Evolutionary conservation across 2,113 vertebrate species (phyloP), one percentile per base, ranked within the genome.

Genomic region (Caretta caretta): DNA sequence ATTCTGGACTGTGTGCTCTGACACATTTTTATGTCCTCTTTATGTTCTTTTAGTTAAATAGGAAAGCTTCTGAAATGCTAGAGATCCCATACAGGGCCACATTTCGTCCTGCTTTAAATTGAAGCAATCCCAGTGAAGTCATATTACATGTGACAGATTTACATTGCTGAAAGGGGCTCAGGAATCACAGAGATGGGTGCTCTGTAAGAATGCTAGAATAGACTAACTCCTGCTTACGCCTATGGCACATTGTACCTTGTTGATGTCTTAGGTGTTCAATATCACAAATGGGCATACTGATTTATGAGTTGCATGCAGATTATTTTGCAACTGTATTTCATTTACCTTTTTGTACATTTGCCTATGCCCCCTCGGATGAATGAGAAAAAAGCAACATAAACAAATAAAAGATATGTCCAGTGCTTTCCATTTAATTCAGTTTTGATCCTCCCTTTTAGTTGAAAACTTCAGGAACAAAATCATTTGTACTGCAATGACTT

Each of bases 201-300:
- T 62, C 27, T 56, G 54, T 22, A 22, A 56, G 11, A 62, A 31
- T 62, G 31, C 59, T 65, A 65, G 31, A 31, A 35, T 35, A 59
- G 25, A 59, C 35, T 35, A 65, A 65, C 12, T 65, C 31, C 31
- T 65, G 13, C 31, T 35, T 65, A 38, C 22, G 11, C 1, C 0
- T 0, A 9, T 48, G 50, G 20, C 7, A 53, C 3, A 0, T 1
- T 49, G 29, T 22, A 5, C 25, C 5, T 2, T 83, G 11, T 27
- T 82, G 69, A 42, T 75, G 9, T 75, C 8, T 22, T 75, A 22
- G 69, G 17, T 75, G 9, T 75, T 38, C 22, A 24, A 75, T 78
- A 29, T 48, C 75, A 78, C 75, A 46, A 29, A 11, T 78, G 25
- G 89, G 10, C 8, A 80, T 72, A 19, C 59, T 5, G 3, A 3